A percentile compares a stretch with the other conserved stretches of the same genome.
Evolutionary conservation across 2,888 invertebrate species (phyloP).

Genomic region (Ypsolopha scabrella): DNA sequence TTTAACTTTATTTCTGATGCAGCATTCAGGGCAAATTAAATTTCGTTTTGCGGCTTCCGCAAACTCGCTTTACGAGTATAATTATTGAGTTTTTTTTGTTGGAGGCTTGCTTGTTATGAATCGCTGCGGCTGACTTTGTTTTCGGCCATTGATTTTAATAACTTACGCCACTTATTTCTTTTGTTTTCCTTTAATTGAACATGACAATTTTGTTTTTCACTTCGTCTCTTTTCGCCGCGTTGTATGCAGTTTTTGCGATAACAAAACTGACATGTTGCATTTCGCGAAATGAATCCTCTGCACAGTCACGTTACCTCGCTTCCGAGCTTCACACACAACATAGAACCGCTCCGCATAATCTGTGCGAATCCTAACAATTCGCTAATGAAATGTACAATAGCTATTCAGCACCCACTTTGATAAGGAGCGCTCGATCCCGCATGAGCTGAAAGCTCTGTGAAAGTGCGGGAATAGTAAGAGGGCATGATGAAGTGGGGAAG

Average conservation of each 20-base stretch:
- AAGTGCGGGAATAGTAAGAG: too few relatives aligned
- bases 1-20: constrained; percentile 71
- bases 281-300: too few relatives aligned
- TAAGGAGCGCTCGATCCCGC: constrained; percentile 29
- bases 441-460: background rate
- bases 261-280: too few relatives aligned
- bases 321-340: too few relatives aligned
- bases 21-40: constrained; percentile 70
- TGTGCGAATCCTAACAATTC: constrained; percentile 18
- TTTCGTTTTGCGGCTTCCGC: constrained; percentile 68
- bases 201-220: too few relatives aligned
- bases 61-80: constrained; percentile 61
- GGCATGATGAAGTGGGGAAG: too few relatives aligned
- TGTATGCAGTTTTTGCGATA: too few relatives aligned
- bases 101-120: constrained; percentile 6
- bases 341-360: too few relatives aligned
- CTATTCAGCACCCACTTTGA: constrained; percentile 41
- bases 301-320: too few relatives aligned
- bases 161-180: background rate
- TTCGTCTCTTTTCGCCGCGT: too few relatives aligned
- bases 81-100: constrained; percentile 52
- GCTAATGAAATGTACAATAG: constrained; percentile 51
- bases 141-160: constrained; percentile 13
- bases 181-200: background rate
- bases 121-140: constrained; percentile 32